Conservation (phyloP, 2,113 vertebrate species). For the Ptilonorhynchus violaceus region DNA sequence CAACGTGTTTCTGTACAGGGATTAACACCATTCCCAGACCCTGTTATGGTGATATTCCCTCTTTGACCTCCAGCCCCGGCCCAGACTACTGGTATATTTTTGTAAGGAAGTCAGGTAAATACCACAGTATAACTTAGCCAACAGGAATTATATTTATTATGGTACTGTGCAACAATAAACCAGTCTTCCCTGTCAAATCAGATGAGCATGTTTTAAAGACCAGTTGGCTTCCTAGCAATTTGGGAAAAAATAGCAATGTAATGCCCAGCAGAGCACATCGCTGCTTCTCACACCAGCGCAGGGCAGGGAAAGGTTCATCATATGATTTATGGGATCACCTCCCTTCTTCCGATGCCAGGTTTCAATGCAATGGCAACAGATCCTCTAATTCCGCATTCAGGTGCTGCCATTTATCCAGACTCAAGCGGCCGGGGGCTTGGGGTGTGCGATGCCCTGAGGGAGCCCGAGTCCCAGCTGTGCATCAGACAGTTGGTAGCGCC, state of each 20-base stretch:
- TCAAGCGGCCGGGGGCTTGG: neutral
- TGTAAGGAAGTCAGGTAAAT: neutral
- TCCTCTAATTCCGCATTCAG: neutral
- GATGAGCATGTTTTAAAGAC: neutral
- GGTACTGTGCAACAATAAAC: neutral
- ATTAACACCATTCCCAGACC: neutral
- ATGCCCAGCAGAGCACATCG: neutral
- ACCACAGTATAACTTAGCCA: neutral
- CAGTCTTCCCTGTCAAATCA: neutral
- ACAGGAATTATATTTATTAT: neutral
- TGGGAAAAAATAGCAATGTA: neutral
- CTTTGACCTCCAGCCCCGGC: neutral
- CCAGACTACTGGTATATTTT: rapidly evolving
- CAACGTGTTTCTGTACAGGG: neutral
- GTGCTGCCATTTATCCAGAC: neutral
- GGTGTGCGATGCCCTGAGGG: neutral
- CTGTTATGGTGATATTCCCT: neutral
- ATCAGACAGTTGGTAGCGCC: neutral
- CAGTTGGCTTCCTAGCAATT: neutral
- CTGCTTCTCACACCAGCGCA: neutral
- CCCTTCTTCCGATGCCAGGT: neutral
- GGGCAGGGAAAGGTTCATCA: neutral
- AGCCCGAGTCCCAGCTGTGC: neutral
- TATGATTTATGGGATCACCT: neutral
- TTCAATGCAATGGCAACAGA: neutral